These are phyloP conservation scores for Meliscaeva auricollis DNA, from an alignment of 2,888 invertebrate genomes.

Conservation along the genomic window DNA sequence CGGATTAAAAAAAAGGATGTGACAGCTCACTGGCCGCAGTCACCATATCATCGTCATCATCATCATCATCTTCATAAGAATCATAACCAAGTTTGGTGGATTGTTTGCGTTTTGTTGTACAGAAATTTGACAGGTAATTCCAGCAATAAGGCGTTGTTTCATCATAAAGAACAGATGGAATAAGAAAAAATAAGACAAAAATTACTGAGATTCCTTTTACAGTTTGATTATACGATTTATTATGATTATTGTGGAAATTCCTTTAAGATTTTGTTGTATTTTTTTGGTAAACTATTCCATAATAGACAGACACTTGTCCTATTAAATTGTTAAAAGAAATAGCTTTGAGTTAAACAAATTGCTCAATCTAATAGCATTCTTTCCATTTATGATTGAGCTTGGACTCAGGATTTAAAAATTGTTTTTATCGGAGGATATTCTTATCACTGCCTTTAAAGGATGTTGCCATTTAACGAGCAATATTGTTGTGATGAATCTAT, in stretches of 20 bases:
- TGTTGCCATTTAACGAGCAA: too few species aligned
- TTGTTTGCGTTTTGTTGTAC: neutral
- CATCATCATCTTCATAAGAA: slow-evolving; percentile 17
- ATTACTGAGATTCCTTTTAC: neutral
- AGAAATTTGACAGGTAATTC: slow-evolving; percentile 34
- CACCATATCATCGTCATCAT: slow-evolving; percentile 11
- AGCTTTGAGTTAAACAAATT: neutral
- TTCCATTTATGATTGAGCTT: too few species aligned
- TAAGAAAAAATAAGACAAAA: neutral
- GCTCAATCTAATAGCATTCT: neutral
- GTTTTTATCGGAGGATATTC: too few species aligned
- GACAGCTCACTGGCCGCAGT: slow-evolving; percentile 14
- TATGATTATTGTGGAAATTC: slow-evolving; percentile 13
- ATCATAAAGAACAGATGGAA: slow-evolving; percentile 12
- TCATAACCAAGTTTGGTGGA: slow-evolving; percentile 15
- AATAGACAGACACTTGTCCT: neutral
- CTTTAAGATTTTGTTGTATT: neutral
- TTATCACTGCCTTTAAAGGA: too few species aligned
- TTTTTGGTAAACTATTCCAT: slow-evolving; percentile 4
- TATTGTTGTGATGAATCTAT: too few species aligned
- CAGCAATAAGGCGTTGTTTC: slow-evolving; percentile 37
- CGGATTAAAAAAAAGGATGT: slow-evolving; percentile 68
- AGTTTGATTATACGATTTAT: slow-evolving; percentile 10
- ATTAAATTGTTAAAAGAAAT: neutral
- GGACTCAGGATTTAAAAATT: too few species aligned